Percentiles rank a stretch among this genome's conserved stretches.
These are phyloP conservation scores for Reticulitermes lucifugus DNA, from an alignment of 2,888 invertebrate genomes.

Conservation along the genomic window DNA sequence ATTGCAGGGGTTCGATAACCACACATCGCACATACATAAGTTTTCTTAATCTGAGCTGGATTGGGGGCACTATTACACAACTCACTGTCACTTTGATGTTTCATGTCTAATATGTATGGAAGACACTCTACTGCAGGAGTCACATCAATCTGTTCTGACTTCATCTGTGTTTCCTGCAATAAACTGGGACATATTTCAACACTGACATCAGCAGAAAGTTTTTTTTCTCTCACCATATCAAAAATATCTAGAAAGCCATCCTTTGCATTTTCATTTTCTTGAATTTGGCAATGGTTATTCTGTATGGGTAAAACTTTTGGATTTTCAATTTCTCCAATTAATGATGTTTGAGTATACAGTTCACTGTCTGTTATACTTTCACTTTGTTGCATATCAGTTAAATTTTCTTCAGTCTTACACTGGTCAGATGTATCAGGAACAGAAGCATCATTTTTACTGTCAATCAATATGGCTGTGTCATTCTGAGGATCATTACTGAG, in stretches of 20 bases:
- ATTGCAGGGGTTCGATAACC: conserved; percentile 35
- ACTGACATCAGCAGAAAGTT: conserved; percentile 18
- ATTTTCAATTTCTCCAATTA: not conserved
- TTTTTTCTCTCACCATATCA: conserved; percentile 37
- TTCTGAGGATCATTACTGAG: not conserved
- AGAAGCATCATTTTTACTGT: not conserved
- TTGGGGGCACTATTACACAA: not conserved
- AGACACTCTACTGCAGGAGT: not conserved
- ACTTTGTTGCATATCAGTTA: not conserved
- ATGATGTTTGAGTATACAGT: not conserved
- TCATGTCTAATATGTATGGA: not conserved
- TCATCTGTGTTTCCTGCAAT: not conserved
- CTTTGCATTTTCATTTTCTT: conserved; percentile 32
- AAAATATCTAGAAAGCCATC: conserved; percentile 37
- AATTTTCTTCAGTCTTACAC: not conserved
- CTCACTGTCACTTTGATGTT: not conserved
- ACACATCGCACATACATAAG: conserved; percentile 49
- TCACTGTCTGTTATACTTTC: not conserved
- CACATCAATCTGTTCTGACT: conserved; percentile 2
- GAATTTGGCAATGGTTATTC: not conserved
- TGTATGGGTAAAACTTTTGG: not conserved
- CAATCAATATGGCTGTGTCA: not conserved
- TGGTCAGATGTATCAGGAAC: not conserved
- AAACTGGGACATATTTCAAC: conserved; percentile 23
- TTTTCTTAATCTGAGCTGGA: conserved; percentile 33